phyloP scores from a whole-genome alignment of 2,113 vertebrate genomes.

The Silurus asotus region DNA sequence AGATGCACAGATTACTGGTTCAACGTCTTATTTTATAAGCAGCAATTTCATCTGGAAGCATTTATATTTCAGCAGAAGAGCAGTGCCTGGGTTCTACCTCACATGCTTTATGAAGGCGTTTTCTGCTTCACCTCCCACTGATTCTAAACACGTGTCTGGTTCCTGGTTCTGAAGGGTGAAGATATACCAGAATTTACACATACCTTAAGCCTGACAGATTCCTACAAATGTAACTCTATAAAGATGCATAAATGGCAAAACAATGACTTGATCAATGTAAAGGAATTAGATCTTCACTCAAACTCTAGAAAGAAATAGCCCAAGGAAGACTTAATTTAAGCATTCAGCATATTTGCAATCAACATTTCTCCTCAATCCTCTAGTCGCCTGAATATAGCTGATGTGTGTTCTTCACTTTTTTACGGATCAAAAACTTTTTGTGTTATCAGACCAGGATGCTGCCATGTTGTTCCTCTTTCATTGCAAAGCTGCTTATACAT shows the following conservation, averaged over 20 bases:
- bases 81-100: background rate
- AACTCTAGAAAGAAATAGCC: background rate
- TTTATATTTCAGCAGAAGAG: conserved; percentile 6
- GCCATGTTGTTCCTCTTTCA: background rate
- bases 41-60: conserved; percentile 4
- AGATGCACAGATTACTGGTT: background rate
- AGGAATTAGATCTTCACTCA: background rate
- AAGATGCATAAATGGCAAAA: background rate
- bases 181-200: background rate
- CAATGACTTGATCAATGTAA: background rate
- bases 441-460: conserved; percentile 5
- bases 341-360: background rate
- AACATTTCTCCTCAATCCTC: background rate
- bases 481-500: background rate
- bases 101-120: background rate
- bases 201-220: background rate
- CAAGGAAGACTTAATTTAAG: background rate
- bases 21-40: background rate
- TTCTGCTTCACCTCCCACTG: background rate
- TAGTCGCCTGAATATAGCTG: background rate
- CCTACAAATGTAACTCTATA: background rate
- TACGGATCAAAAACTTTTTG: background rate
- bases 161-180: background rate
- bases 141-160: background rate
- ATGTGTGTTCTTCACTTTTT: conserved; percentile 14